Evolutionary conservation across 2,888 invertebrate genomes (phyloP), one percentile per base, ranked within the genome.

Genomic region (Caenorhabditis sp.): DNA sequence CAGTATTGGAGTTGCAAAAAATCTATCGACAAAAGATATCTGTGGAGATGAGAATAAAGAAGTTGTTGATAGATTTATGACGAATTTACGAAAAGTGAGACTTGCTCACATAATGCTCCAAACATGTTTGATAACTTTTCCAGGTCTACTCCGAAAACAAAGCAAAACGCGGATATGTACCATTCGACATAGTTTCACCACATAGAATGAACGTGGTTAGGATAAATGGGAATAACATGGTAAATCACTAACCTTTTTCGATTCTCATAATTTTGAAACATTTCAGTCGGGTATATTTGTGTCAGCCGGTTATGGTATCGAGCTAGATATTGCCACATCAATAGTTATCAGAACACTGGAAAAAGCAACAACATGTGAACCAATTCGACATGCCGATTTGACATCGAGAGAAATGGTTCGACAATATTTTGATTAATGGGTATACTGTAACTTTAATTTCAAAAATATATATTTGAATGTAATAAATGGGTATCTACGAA

Each of bases 1-100:
- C 0, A 87, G 88, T 57, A 81, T 90, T 54, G 90, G 90, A 23
- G 88, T 89, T 19, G 89, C 89, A 8, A 90, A 90, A 78, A 89
- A 88, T 55, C 80, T 90, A 36, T 88, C 88, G 49, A 84, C 88
- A 19, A 86, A 68, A 17, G 62, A 68, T 14, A 26, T 74, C 6
- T 50, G 69, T 21, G 74, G 72, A 37, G 69, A 54, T 6, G 62
- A 69, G 8, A 59, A 69, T 10, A 55, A 55, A 49, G 26, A 26
- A 23, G 55, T 57, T 14, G 68, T 72, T n/a, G 69, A 72, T 21
- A 14, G 19, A 8, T 68, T 65, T 61, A 27, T 72, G 53, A 62
- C 66, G 1, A 57, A 43, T 50, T 36, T 60, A 36, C 24, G 70
- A 60, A 43, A 66, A 51, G 64, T 71, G n/a, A 58, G 58, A n/a